Percentiles rank a stretch among this genome's conserved stretches.
Conservation (phyloP, 1,140 invertebrate species). For the Caenorhabditis latens region DNA sequence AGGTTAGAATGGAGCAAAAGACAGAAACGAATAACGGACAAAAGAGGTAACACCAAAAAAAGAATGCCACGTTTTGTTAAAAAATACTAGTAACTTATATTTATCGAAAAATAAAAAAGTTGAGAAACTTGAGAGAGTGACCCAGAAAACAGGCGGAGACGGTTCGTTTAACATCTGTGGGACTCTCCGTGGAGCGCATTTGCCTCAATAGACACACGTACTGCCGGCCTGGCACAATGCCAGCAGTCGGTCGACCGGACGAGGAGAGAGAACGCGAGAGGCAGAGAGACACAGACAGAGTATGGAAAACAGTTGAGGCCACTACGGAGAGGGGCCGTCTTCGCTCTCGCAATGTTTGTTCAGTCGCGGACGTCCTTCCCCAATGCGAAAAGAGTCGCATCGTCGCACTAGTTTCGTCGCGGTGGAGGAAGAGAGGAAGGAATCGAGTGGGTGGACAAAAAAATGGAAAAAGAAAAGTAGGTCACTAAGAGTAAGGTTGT, state of each 20-base stretch:
- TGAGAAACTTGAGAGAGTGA: not conserved
- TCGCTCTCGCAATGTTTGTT: not conserved
- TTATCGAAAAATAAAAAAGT: not conserved
- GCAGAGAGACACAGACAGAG: not conserved
- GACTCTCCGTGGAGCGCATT: not conserved
- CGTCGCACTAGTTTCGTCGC: not conserved
- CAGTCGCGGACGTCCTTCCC: not conserved
- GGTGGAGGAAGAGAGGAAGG: not conserved
- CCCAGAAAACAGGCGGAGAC: constrained; percentile 5
- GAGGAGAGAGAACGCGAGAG: not conserved
- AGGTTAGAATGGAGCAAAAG: not conserved
- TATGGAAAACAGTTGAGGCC: no score
- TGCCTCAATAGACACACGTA: not conserved
- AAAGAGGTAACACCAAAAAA: not conserved
- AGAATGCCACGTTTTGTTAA: not conserved
- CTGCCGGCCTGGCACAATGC: not conserved
- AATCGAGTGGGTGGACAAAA: not conserved
- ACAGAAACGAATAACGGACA: not conserved
- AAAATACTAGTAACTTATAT: no score
- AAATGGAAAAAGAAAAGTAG: constrained; percentile 10
- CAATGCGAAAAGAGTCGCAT: not conserved
- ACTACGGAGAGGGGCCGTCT: not conserved
- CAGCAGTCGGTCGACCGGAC: not conserved
- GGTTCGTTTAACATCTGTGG: not conserved
- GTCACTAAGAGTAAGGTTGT: constrained; percentile 32